Base-by-base conservation (phyloP, 2,113 vertebrate species). In the Mesitornis unicolor region DNA sequence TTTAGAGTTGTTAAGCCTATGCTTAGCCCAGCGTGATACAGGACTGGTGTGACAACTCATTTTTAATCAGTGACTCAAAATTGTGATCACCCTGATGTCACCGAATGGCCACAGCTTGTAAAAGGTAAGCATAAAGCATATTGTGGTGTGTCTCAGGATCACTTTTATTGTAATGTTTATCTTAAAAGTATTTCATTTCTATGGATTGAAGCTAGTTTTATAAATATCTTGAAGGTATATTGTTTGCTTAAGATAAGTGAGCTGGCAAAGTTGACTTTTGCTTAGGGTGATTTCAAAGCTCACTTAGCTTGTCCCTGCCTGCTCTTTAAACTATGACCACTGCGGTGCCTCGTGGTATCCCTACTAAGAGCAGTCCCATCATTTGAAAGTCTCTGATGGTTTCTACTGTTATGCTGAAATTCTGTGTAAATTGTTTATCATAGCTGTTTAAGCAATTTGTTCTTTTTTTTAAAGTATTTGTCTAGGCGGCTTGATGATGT, bases 51-150 rank as follows among this genome's bases (percentile, higher is more conserved):
- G 69, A 95, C 96, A 96, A 93, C 97, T 96, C 76, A 6, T 96
- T 98, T 98, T 98, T 97, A 97, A 98, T 98, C 98, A 98, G 97
- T 98, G 97, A 97, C 95, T 98, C 98, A 98, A 96, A 97, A 97
- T 96, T 97, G 98, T 98, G 97, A 98, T 98, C 98, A 98, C 98
- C 98, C 98, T 97, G 98, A 98, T 98, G 98, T 98, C 98, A 98
- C 98, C 98, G 98, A 98, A 98, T 98, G 98, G 98, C 98, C 98
- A 98, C 98, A 98, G 97, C 98, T 98, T 98, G 98, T 98, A 98
- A 98, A 98, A 98, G 98, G 98, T 98, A 98, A 98, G 96, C 67
- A 48, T 79, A 56, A 96, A 91, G 50, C 21, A 12, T 82, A 79
- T 84, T 4, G 10, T 82, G 78, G 78, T 91, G 59, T 67, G 92